Conservation (phyloP, 2,113 vertebrate species). For the Leptobrachium ailaonicum region DNA sequence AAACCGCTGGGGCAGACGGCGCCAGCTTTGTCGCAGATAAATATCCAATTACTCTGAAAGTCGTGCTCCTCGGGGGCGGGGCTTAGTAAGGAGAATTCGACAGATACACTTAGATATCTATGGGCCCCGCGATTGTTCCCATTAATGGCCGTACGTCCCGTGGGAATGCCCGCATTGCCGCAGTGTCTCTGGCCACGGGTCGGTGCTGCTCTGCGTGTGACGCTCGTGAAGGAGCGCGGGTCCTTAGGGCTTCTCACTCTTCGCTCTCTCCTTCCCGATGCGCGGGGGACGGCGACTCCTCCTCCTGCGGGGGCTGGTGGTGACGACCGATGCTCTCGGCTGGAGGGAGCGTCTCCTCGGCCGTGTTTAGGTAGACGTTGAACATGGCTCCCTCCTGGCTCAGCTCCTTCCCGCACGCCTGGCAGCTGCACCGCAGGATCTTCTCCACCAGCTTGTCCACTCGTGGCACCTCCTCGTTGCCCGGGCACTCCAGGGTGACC, state of each 20-base stretch:
- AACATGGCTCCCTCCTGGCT: slow-evolving; percentile 84
- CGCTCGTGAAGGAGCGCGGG: too few relatives aligned
- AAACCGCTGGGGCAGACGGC: too few relatives aligned
- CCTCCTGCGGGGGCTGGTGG: slow-evolving; percentile 54
- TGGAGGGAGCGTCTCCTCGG: slow-evolving; percentile 66
- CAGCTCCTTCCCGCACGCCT: slow-evolving; percentile 90
- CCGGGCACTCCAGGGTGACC: slow-evolving; percentile 91
- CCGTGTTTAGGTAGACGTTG: slow-evolving; percentile 82
- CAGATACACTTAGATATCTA: neutral
- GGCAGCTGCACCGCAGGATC: slow-evolving; percentile 94
- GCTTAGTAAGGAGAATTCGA: neutral
- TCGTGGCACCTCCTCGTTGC: slow-evolving; percentile 79
- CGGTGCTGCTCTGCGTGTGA: neutral
- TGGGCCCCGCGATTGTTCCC: neutral
- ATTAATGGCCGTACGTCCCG: neutral
- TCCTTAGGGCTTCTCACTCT: slow-evolving; percentile 50
- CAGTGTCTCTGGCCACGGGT: neutral
- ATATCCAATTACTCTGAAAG: neutral
- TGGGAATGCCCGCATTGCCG: neutral
- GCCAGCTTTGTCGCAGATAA: neutral
- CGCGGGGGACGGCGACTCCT: slow-evolving; percentile 54
- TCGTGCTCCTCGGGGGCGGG: neutral
- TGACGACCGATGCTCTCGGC: slow-evolving; percentile 61
- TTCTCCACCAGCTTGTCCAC: slow-evolving; percentile 96
- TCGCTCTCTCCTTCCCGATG: slow-evolving; percentile 59